Conservation (phyloP, 2,888 invertebrate species). For the Oligia latruncula region DNA sequence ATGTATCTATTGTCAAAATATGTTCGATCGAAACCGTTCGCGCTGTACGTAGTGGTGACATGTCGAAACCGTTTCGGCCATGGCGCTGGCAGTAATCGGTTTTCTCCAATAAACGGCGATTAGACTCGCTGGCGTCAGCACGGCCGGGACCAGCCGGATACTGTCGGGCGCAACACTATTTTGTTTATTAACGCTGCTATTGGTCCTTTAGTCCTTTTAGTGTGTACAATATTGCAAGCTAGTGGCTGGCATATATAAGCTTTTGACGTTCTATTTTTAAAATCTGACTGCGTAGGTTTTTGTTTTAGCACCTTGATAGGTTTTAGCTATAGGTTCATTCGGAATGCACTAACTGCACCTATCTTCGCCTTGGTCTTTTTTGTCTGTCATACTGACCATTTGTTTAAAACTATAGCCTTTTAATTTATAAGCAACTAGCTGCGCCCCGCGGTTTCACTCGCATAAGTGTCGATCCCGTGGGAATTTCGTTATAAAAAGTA, state of each 20-base stretch:
- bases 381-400: neutral
- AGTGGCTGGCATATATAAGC: neutral
- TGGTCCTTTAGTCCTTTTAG: conserved; percentile 38
- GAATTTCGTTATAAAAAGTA: too few relatives aligned
- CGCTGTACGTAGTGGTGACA: conserved; percentile 80
- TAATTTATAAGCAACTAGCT: too few relatives aligned
- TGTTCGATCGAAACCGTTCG: conserved; percentile 48
- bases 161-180: conserved; percentile 69
- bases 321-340: neutral
- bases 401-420: too few relatives aligned
- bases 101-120: conserved; percentile 90
- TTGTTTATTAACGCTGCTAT: conserved; percentile 58
- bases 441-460: too few relatives aligned
- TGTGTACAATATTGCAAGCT: conserved; percentile 7
- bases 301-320: neutral
- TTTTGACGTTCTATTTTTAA: neutral
- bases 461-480: too few relatives aligned
- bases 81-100: conserved; percentile 86
- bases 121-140: conserved; percentile 90
- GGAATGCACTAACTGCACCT: neutral
- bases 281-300: neutral
- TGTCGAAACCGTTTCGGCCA: conserved; percentile 86
- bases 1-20: conserved; percentile 63
- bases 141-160: conserved; percentile 80
- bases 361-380: neutral